phyloP scores from a whole-genome alignment of 2,797 vertebrate species.

The Sebastes variabilis region DNA sequence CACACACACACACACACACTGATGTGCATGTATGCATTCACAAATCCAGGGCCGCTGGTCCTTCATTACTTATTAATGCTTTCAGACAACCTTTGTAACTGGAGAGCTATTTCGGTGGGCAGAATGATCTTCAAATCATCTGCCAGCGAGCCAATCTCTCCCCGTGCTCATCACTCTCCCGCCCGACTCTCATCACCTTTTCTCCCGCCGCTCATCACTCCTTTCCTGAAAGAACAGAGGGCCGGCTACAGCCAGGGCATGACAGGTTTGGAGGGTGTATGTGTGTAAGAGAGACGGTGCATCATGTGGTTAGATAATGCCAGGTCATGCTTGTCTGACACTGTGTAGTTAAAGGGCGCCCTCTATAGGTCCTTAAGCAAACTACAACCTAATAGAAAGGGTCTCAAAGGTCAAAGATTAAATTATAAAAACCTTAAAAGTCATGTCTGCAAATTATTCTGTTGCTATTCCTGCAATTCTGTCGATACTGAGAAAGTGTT shows the following conservation, averaged over 20 bases:
- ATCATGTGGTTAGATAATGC: conserved; percentile 22
- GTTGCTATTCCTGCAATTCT: neutral
- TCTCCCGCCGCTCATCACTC: conserved; percentile 48
- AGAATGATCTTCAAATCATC: conserved; percentile 68
- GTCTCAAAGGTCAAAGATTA: conserved; percentile 49
- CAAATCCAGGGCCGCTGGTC: conserved; percentile 22
- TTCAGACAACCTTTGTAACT: conserved; percentile 59
- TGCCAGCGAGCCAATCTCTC: conserved; percentile 65
- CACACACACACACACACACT: neutral
- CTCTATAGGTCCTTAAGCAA: conserved; percentile 48
- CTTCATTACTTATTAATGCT: conserved; percentile 65
- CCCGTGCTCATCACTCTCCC: conserved; percentile 63
- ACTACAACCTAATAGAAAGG: conserved; percentile 4
- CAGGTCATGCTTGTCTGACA: conserved; percentile 37
- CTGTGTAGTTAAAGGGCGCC: conserved; percentile 46
- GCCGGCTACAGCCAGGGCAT: conserved; percentile 10
- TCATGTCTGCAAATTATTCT: neutral
- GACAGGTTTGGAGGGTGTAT: conserved; percentile 13
- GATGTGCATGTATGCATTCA: neutral
- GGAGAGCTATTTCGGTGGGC: conserved; percentile 62
- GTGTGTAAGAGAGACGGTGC: neutral
- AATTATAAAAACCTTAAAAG: neutral
- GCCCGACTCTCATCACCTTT: conserved; percentile 51
- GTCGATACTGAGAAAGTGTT: neutral
- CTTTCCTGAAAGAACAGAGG: conserved; percentile 29